Conservation (phyloP, 2,113 vertebrate species). For the Cygnus atratus region DNA sequence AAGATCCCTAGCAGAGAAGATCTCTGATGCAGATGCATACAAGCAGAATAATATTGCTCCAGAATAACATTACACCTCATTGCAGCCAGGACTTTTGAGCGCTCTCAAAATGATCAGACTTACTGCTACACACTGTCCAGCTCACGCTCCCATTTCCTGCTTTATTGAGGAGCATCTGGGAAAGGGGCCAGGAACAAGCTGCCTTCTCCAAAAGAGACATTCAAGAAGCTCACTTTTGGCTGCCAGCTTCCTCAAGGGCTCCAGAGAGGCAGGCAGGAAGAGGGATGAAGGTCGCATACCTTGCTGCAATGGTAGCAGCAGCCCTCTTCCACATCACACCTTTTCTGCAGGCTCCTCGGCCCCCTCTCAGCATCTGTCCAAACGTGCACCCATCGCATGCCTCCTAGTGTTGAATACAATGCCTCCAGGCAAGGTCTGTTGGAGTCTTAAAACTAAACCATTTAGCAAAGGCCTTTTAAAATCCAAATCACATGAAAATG, state of each 20-base stretch:
- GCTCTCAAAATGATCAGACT: neutral
- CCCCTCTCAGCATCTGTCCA: neutral
- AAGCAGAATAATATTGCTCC: neutral
- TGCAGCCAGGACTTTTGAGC: neutral
- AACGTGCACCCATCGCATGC: neutral
- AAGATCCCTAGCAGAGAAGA: neutral
- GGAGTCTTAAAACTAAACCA: neutral
- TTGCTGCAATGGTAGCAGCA: neutral
- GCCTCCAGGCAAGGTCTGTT: neutral
- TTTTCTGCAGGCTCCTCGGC: neutral
- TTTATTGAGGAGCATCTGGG: slow-evolving; percentile 6
- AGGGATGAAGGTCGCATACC: neutral
- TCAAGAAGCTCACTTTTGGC: neutral
- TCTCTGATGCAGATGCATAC: neutral
- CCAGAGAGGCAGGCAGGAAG: neutral
- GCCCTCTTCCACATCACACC: neutral
- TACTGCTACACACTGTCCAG: neutral
- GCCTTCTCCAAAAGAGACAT: slow-evolving; percentile 32
- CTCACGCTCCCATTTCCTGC: neutral
- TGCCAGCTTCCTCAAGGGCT: neutral
- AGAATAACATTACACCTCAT: neutral
- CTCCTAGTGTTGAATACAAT: neutral
- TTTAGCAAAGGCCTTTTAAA: neutral
- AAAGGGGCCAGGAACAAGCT: slow-evolving; percentile 18
- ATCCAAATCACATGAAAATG: neutral